Evolutionary conservation across 2,888 invertebrate species (phyloP), one percentile per base, ranked within the genome.

Genomic region (Chrysolina haemoptera): DNA sequence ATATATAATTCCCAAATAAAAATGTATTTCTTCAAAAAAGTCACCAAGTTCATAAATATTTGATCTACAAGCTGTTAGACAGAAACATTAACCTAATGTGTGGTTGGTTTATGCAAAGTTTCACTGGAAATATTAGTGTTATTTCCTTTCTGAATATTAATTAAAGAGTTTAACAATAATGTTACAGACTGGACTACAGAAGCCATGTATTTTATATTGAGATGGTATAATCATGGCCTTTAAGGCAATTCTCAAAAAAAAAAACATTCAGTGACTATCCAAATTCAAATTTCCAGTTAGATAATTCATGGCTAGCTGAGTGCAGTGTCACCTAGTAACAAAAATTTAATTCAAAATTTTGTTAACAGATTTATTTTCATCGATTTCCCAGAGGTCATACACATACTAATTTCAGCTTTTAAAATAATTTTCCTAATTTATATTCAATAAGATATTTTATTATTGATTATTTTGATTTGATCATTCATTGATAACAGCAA

Each of bases 311-410:
- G 20, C 53, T 53, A 53, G 20, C 48, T 10, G 48, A 8, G 16
- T 48, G 48, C 16, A 48, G 48, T 48, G 48, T 48, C 43, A 43
- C 14, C 14, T 43, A 43, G 3, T 9, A 53, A 53, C 16, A 48
- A 55, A 22, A 55, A 55, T 55, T 27, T 59, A 8, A 16, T 59
- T 35, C n/a, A 22, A 59, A 27, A 59, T 12, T 14, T 59, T 27
- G 35, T 59, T 59, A n/a, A 50, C 16, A 27, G 22, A 35, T 59
- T 59, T 27, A 27, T 35, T 59, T 59, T n/a, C 59, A 27, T n/a
- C 1, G 27, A 59, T 59, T 27, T 35, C 27, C 8, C n/a, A 59
- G n/a, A 59, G 27, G 27, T 59, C 59, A 27, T 14, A 59, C 59
- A 59, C 59, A 59, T 12, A 8, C 1, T 12, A 59, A 53, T 53